Evolutionary conservation across 2,113 vertebrate species (phyloP).

Genomic region (Zosterops pallidus): DNA sequence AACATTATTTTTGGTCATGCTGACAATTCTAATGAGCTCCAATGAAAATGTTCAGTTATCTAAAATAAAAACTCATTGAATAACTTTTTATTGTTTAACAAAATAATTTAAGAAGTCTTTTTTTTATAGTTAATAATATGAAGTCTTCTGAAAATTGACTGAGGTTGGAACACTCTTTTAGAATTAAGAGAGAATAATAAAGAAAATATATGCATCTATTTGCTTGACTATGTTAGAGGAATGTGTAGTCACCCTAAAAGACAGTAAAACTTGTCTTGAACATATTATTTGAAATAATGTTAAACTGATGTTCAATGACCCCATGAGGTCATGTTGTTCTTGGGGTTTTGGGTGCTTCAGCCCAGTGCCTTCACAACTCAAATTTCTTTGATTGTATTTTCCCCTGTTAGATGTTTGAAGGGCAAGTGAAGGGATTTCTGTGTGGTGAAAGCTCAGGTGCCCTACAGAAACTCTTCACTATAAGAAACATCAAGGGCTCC

Average conservation of each 20-base stretch:
- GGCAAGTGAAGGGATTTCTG: neutral
- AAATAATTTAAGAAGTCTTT: neutral
- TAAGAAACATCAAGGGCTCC: neutral
- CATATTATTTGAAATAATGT: neutral
- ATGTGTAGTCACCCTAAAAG: neutral
- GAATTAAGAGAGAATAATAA: neutral
- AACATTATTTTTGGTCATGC: neutral
- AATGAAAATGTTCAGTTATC: neutral
- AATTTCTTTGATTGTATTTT: neutral
- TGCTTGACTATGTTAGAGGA: neutral
- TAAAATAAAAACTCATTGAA: neutral
- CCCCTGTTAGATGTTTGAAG: neutral
- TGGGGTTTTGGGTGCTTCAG: neutral
- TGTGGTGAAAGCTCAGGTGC: neutral
- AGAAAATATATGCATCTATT: neutral
- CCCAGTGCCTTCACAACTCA: accelerated
- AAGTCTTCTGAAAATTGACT: neutral
- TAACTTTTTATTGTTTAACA: neutral
- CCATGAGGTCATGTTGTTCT: neutral
- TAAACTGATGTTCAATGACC: neutral
- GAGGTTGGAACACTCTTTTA: neutral
- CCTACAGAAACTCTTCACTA: neutral
- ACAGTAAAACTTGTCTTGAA: neutral
- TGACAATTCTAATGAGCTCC: neutral
- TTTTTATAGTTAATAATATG: neutral